Evolutionary conservation across 2,797 vertebrate species (phyloP), one percentile per base, ranked within the genome.

Genomic region (Triplophysa yarkandensis): DNA sequence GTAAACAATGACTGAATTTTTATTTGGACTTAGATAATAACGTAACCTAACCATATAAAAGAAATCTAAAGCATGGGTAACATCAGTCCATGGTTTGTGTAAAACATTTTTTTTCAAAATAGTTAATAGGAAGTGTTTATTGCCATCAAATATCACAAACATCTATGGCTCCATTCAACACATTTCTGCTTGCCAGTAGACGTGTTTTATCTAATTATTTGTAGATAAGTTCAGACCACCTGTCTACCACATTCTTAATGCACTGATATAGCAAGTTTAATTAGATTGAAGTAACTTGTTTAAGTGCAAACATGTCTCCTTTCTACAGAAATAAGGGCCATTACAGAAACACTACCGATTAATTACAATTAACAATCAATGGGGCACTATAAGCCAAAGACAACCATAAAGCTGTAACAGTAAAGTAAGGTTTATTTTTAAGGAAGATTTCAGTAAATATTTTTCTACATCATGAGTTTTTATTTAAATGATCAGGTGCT

Each of bases 161-260:
- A 10, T 28, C 44, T 7, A 19, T 50, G 6, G 23, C 27, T 63
- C 30, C 19, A 19, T 39, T 52, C 11, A 72, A 28, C 58, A 50
- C 14, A 23, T 63, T 36, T 72, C 17, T 21, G 36, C 19, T 25
- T 52, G 4, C 46, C 19, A 52, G 16, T 71, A 39, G 25, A 63
- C 63, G 43, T 61, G 19, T 62, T 46, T 46, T 50, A 27, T 72
- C 13, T 52, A 52, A 63, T 41, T 55, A 64, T 25, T 55, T 64
- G 17, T 41, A 17, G 71, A 64, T 10, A 64, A 25, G 25, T 54
- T 64, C 43, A n/a, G 30, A 46, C 11, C 32, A 50, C 25, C 14
- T 43, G 52, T 48, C 25, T 30, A 36, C 43, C 44, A 11, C 4
- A 17, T 17, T 46, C 6, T 50, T 19, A 48, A 48, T 48, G 46